Evolutionary conservation across 2,113 vertebrate species (phyloP).

Genomic region (Psammodynastes pulverulentus): DNA sequence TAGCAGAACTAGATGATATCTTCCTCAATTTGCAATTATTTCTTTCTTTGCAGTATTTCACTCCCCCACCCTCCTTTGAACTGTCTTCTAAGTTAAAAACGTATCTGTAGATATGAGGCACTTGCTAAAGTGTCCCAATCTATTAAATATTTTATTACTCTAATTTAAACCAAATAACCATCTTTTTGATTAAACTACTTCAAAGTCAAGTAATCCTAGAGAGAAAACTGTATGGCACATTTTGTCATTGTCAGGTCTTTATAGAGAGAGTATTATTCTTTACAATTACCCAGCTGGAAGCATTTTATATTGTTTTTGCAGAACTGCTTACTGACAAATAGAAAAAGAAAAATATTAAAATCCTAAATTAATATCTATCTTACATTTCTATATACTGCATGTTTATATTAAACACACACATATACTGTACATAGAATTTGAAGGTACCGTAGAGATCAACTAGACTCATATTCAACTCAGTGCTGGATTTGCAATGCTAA

Average conservation of each 20-base stretch:
- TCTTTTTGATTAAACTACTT: conserved; percentile 45
- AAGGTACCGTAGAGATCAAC: background rate
- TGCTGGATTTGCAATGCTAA: background rate
- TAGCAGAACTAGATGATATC: background rate
- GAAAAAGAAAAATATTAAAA: conserved; percentile 33
- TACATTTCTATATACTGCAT: background rate
- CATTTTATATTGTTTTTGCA: conserved; percentile 39
- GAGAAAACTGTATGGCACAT: conserved; percentile 25
- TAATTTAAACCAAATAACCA: conserved; percentile 9
- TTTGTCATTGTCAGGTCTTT: conserved; percentile 44
- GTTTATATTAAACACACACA: background rate
- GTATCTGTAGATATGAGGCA: conserved; percentile 15
- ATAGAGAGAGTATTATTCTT: conserved; percentile 34
- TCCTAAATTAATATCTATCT: background rate
- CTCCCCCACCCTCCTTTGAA: background rate
- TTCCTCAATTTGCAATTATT: conserved; percentile 18
- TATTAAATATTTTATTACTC: conserved; percentile 39
- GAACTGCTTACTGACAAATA: conserved; percentile 35
- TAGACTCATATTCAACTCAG: background rate
- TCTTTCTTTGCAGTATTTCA: conserved; percentile 1
- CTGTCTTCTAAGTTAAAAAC: conserved; percentile 12
- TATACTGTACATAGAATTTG: background rate
- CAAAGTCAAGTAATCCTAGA: conserved; percentile 34
- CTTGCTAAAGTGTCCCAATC: conserved; percentile 21
- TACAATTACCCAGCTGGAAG: conserved; percentile 22